These are phyloP conservation scores for Drosophila suzukii DNA, from an alignment of 1,140 invertebrate species.

Conservation along the genomic window DNA sequence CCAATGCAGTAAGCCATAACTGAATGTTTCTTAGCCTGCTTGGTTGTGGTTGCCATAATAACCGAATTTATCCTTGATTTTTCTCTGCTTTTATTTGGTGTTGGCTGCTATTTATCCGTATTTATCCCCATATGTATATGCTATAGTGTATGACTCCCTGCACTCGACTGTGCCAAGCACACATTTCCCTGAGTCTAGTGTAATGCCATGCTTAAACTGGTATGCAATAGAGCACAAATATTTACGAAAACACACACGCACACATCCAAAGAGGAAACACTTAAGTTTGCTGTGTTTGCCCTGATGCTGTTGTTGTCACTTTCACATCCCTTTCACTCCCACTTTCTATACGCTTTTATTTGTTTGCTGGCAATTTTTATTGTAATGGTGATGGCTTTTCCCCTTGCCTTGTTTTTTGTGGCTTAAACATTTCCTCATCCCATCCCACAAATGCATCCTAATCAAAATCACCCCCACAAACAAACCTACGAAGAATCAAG, in stretches of 20 bases:
- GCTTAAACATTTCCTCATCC: conserved; percentile 16
- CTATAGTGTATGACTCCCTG: conserved; percentile 12
- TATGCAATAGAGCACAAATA: conserved; percentile 68
- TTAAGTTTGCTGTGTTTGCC: conserved; percentile 53
- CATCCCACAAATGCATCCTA: conserved; percentile 21
- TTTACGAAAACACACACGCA: conserved; percentile 51
- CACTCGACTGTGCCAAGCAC: conserved; percentile 36
- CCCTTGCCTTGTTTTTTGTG: conserved; percentile 16
- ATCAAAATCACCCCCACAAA: conserved; percentile 12
- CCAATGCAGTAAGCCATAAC: conserved; percentile 92
- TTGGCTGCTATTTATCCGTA: conserved; percentile 21
- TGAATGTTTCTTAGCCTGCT: conserved; percentile 24
- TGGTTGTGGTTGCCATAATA: conserved; percentile 30
- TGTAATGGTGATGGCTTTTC: conserved; percentile 71
- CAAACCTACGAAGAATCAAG: background rate
- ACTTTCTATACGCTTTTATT: conserved; percentile 34
- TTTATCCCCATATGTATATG: background rate
- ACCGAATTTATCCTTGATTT: conserved; percentile 21
- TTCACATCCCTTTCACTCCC: conserved; percentile 44
- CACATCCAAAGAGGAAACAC: conserved; percentile 23
- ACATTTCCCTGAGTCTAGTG: conserved; percentile 50
- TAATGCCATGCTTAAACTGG: conserved; percentile 43
- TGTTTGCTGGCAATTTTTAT: conserved; percentile 48
- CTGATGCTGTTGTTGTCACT: conserved; percentile 42
- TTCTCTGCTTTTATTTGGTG: conserved; percentile 21